Conservation (phyloP, 1,140 invertebrate species). For the Drosophila mauritiana region DNA sequence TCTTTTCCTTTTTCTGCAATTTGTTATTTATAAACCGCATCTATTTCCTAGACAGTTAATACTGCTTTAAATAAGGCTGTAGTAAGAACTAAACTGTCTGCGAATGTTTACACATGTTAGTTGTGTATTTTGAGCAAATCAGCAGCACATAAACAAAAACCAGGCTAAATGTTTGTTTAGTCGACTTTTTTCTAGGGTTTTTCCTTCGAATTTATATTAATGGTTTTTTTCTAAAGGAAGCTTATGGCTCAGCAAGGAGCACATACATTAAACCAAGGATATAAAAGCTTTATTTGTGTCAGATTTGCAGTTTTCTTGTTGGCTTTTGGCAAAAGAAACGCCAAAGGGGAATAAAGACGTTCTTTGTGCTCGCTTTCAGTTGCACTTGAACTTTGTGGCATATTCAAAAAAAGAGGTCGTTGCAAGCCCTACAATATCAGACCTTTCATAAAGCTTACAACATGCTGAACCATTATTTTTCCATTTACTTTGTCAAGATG, state of each 20-base stretch:
- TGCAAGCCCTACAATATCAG: background rate
- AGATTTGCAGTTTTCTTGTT: conserved; percentile 10
- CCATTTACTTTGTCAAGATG: conserved; percentile 12
- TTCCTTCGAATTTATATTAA: conserved; percentile 21
- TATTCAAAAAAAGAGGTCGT: conserved; percentile 13
- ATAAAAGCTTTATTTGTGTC: conserved; percentile 18
- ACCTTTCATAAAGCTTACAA: background rate
- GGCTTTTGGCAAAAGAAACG: background rate
- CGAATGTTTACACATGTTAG: background rate
- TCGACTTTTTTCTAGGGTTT: conserved; percentile 7
- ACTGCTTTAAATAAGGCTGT: background rate
- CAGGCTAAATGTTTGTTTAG: conserved; percentile 30
- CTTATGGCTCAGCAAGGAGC: conserved; percentile 30
- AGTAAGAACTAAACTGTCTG: background rate
- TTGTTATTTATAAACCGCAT: background rate
- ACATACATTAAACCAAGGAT: conserved; percentile 4
- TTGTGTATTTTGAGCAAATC: background rate
- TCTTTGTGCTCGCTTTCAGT: background rate
- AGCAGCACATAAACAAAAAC: conserved; percentile 21
- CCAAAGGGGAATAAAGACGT: conserved; percentile 1
- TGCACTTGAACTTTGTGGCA: conserved; percentile 22
- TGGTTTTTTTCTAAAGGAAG: conserved; percentile 32
- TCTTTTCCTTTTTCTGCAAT: background rate
- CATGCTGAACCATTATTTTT: conserved; percentile 1
- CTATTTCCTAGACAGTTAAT: background rate